Conservation (phyloP, 2,113 vertebrate species). For the Salvelinus alpinus region DNA sequence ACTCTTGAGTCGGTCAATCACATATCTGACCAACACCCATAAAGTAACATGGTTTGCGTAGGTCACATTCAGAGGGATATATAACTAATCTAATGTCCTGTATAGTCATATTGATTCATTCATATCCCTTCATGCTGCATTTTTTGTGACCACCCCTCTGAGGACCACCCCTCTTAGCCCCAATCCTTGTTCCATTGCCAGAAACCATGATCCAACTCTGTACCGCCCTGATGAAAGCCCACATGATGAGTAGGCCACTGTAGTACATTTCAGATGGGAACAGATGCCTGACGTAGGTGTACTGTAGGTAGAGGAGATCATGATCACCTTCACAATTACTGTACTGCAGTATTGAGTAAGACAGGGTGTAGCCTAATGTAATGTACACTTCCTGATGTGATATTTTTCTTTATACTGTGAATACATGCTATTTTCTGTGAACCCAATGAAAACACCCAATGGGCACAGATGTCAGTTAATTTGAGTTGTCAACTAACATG, state of each 20-base stretch:
- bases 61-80: neutral
- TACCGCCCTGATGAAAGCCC: slow-evolving; percentile 39
- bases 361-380: neutral
- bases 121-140: neutral
- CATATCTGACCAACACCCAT: neutral
- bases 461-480: too few relatives aligned
- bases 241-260: slow-evolving; percentile 26
- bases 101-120: neutral
- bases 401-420: too few relatives aligned
- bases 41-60: neutral
- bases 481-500: too few relatives aligned
- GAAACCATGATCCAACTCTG: slow-evolving; percentile 32
- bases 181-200: neutral
- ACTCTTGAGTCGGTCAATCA: too few relatives aligned
- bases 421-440: too few relatives aligned
- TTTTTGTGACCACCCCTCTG: neutral
- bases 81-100: neutral
- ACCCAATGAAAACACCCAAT: too few relatives aligned
- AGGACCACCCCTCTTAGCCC: neutral
- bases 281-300: slow-evolving; percentile 17
- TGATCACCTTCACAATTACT: neutral
- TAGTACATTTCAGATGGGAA: slow-evolving; percentile 13
- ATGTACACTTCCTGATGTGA: too few relatives aligned
- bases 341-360: neutral
- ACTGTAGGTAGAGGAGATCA: neutral